Evolutionary conservation across 2,888 invertebrate species (phyloP).

Genomic region (Oeneis ivallda): DNA sequence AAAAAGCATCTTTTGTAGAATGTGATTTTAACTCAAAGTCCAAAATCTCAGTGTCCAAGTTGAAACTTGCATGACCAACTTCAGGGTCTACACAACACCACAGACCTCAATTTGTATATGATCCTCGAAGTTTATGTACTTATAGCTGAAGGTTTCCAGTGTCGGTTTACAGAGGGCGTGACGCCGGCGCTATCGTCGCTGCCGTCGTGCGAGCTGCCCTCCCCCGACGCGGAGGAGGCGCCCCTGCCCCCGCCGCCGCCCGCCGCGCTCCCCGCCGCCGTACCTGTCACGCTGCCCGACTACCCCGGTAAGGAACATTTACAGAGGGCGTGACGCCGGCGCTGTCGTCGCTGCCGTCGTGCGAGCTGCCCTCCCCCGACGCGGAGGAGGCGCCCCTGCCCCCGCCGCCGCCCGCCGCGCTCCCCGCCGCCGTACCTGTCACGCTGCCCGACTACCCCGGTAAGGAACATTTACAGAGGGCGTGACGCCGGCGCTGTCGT

Average conservation of each 20-base stretch:
- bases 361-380: slow-evolving; percentile 67
- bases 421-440: slow-evolving; percentile 43
- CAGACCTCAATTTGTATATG: too few relatives aligned
- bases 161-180: slow-evolving; percentile 51
- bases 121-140: too few relatives aligned
- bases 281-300: slow-evolving; percentile 47
- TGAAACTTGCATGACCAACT: too few relatives aligned
- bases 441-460: slow-evolving; percentile 56
- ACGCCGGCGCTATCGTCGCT: slow-evolving; percentile 60
- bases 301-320: slow-evolving; percentile 49
- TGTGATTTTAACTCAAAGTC: too few relatives aligned
- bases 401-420: slow-evolving; percentile 52
- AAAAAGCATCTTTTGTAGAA: too few relatives aligned
- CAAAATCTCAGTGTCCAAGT: too few relatives aligned
- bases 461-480: slow-evolving; percentile 52
- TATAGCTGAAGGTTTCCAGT: not conserved
- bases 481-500: slow-evolving; percentile 56
- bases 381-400: slow-evolving; percentile 58
- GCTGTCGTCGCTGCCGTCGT: slow-evolving; percentile 62
- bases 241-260: slow-evolving; percentile 55
- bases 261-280: slow-evolving; percentile 46
- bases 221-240: slow-evolving; percentile 65
- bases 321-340: slow-evolving; percentile 59
- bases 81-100: too few relatives aligned
- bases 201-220: slow-evolving; percentile 64